Percentiles rank a stretch among this genome's conserved stretches.
Conservation (phyloP, 2,797 vertebrate species). For the Hoplostethus atlanticus region DNA sequence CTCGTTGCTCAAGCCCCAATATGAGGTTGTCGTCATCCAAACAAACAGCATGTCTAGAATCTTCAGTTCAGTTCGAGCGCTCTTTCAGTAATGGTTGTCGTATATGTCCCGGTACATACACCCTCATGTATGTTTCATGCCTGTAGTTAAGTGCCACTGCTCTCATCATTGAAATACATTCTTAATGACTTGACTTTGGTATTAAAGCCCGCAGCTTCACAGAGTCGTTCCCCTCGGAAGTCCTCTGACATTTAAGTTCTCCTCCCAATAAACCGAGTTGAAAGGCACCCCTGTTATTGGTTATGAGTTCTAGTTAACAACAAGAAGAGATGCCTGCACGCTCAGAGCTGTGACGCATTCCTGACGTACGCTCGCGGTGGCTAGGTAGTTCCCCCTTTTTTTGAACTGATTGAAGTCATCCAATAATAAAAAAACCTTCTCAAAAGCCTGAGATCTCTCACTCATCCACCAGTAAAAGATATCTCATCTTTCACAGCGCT, state of each 20-base stretch:
- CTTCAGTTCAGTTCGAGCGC: background rate
- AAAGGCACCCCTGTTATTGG: background rate
- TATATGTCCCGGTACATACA: background rate
- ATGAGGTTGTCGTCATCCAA: background rate
- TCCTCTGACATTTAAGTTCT: conserved; percentile 1
- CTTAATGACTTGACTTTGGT: background rate
- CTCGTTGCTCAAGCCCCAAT: background rate
- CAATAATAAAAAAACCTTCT: conserved; percentile 5
- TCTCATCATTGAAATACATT: background rate
- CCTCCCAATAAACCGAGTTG: background rate
- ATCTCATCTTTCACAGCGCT: conserved; percentile 7
- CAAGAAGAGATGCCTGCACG: background rate
- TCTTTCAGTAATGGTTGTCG: background rate
- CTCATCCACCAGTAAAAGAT: background rate
- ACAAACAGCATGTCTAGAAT: background rate
- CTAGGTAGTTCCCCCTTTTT: background rate
- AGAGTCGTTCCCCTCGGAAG: background rate
- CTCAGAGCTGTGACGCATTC: background rate
- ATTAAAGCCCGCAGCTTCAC: background rate
- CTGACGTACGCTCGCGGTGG: background rate
- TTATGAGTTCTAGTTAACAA: background rate
- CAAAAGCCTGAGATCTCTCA: conserved; percentile 2
- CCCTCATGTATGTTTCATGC: background rate
- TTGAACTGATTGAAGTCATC: background rate
- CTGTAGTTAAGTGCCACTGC: background rate